Evolutionary conservation across 2,888 invertebrate species (phyloP).

Genomic region (Lasioglossum lativentre): DNA sequence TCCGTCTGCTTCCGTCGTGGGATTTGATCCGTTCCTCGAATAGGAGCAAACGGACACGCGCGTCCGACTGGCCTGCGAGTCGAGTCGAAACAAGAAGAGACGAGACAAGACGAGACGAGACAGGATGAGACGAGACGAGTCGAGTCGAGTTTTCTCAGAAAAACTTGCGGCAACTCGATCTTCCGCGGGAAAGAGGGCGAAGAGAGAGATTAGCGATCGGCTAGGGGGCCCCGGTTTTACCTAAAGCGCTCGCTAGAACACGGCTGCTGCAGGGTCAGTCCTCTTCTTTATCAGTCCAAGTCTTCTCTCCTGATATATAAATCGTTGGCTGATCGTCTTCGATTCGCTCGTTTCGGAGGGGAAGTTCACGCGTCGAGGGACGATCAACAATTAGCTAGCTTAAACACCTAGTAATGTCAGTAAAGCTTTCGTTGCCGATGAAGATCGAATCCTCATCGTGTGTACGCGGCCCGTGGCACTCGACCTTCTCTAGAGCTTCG

Average conservation of each 20-base stretch:
- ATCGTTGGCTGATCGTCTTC: conserved; percentile 52
- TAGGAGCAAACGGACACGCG: conserved; percentile 4
- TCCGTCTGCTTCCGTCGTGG: conserved; percentile 2
- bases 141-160: conserved; percentile 11
- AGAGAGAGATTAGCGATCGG: conserved; percentile 28
- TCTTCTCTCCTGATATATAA: conserved; percentile 54
- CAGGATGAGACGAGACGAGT: neutral
- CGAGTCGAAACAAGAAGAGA: conserved; percentile 8
- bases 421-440: conserved; percentile 69
- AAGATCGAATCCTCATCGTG: conserved; percentile 27
- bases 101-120: neutral
- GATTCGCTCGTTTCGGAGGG: conserved; percentile 29
- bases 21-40: conserved; percentile 19
- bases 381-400: conserved; percentile 70
- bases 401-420: conserved; percentile 76
- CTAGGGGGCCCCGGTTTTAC: conserved; percentile 31
- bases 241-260: conserved; percentile 26
- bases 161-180: conserved; percentile 15
- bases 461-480: neutral
- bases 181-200: conserved; percentile 14
- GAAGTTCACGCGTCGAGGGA: conserved; percentile 35
- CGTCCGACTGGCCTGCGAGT: conserved; percentile 4
- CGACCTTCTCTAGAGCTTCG: conserved; percentile 56
- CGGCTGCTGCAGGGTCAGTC: conserved; percentile 29
- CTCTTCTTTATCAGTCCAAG: conserved; percentile 57